Conservation (phyloP, 2,888 invertebrate species). For the Uloborus plumipes region DNA sequence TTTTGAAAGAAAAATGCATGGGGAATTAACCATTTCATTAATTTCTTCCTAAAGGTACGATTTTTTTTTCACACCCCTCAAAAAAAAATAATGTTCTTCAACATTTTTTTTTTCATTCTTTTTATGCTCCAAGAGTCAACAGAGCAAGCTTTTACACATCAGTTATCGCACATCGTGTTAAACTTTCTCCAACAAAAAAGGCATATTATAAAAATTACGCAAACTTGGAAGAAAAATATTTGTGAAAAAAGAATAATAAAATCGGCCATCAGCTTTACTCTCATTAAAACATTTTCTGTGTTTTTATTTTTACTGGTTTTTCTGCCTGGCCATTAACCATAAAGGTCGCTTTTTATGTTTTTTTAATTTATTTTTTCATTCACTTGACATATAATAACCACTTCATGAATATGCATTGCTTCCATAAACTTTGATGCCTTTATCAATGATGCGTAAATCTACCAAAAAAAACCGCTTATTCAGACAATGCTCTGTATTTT, state of each 20-base stretch:
- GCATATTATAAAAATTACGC: constrained; percentile 11
- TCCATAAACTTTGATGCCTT: no score
- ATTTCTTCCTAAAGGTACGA: constrained; percentile 44
- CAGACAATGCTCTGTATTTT: no score
- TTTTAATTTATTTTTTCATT: background rate
- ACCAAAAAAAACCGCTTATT: no score
- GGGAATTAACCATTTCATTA: constrained; percentile 59
- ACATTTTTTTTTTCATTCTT: constrained; percentile 10
- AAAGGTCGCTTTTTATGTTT: constrained; percentile 13
- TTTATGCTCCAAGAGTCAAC: constrained; percentile 23
- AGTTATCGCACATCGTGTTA: constrained; percentile 40
- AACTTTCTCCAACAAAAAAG: constrained; percentile 18
- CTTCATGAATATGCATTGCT: no score
- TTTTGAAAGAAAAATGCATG: constrained; percentile 24
- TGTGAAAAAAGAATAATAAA: no score
- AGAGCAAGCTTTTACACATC: constrained; percentile 50
- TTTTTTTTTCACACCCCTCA: constrained; percentile 51
- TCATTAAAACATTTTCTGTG: background rate
- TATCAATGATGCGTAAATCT: no score
- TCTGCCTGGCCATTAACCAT: constrained; percentile 7
- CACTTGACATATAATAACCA: no score
- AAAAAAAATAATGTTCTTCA: background rate
- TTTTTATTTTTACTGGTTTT: no score
- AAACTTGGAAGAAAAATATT: constrained; percentile 30
- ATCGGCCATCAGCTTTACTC: constrained; percentile 42